Evolutionary conservation across 2,888 invertebrate species (phyloP), one percentile per base, ranked within the genome.

Genomic region (Rhingia campestris): DNA sequence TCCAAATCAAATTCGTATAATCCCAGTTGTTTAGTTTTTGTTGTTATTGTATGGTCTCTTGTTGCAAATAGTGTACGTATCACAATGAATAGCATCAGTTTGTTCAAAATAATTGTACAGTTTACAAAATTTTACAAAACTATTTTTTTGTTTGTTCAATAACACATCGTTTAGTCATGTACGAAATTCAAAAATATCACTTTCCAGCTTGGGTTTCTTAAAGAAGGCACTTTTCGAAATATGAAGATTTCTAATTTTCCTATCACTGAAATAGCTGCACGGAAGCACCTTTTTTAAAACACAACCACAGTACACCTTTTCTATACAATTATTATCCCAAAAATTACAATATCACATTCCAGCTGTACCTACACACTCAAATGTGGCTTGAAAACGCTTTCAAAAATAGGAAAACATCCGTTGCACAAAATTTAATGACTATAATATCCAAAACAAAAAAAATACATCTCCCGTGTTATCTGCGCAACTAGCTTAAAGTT

Each of bases 401-500:
- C 56, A 56, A 69, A 69, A 4, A 37, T 7, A 4, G 6, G 45
- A 47, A 45, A 47, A 37, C 56, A 58, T 69, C 47, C 58, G 58
- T 39, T 30, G 30, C 58, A 30, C 5, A 69, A 47, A 45, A 37
- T 7, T 4, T 35, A 12, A 35, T n/a, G 5, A 10, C 37, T 37
- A 56, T 32, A 30, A 47, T 66, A 33, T 53, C 33, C 10, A 32
- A 37, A 12, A 9, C 47, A 56, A 7, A 33, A 39, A 37, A 45
- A 10, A 58, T 47, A 54, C 39, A 73, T 14, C 53, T 37, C 14
- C 37, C 37, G 37, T n/a, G 37, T 53, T 30, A 53, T 74, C 54
- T 43, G 35, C 43, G 32, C 54, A 56, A 39, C 35, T 32, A 74
- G 41, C 45, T 51, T 35, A 66, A 56, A 56, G 49, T 66, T 58